Evolutionary conservation across 2,113 vertebrate species (phyloP).

Genomic region (Pedetes capensis): DNA sequence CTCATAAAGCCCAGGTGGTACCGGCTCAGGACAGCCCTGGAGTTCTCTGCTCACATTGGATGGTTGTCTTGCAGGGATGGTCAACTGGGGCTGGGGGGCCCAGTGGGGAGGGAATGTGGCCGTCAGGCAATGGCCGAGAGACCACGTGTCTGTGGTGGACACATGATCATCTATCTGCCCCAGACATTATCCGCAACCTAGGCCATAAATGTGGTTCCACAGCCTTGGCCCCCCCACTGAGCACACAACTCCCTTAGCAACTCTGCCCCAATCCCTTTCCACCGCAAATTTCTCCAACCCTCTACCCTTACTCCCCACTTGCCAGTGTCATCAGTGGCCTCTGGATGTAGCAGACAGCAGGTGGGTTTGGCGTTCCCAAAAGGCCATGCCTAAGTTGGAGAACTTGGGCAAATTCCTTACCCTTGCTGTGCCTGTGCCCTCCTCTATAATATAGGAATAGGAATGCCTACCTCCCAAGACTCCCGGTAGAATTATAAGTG

Average conservation of each 20-base stretch:
- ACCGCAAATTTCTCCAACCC: not conserved
- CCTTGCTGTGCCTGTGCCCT: not conserved
- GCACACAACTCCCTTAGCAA: not conserved
- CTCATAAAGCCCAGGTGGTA: not conserved
- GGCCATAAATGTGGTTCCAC: not conserved
- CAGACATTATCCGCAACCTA: no score
- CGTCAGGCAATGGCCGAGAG: not conserved
- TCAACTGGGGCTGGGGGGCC: not conserved
- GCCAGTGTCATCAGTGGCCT: not conserved
- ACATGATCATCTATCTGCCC: not conserved
- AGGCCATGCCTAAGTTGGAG: not conserved
- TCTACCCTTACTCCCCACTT: not conserved
- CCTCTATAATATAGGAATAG: not conserved
- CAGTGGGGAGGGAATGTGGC: not conserved
- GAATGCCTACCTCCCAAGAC: not conserved
- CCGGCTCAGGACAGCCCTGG: not conserved
- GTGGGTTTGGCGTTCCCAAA: not conserved
- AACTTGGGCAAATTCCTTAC: not conserved
- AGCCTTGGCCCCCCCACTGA: not conserved
- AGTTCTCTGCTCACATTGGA: not conserved
- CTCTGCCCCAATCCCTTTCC: rapidly evolving
- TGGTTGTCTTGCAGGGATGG: not conserved
- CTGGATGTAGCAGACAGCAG: not conserved
- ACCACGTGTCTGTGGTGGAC: no score
- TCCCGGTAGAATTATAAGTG: not conserved